These are phyloP conservation scores for Caenorhabditis wallacei DNA, from an alignment of 2,888 invertebrate genomes.

Conservation along the genomic window DNA sequence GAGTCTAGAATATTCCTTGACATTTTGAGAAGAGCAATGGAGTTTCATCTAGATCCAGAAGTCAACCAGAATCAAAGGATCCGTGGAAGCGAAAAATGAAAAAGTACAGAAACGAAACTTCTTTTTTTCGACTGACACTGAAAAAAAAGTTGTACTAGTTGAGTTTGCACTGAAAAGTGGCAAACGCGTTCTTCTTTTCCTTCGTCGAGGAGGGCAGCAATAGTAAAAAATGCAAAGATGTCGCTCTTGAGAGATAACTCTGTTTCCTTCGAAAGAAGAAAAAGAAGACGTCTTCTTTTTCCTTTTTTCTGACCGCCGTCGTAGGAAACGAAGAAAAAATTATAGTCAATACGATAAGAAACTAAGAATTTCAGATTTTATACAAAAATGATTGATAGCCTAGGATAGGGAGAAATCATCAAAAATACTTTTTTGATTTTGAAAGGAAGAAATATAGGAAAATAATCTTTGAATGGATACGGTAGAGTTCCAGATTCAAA, in stretches of 20 bases:
- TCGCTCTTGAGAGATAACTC: conserved; percentile 61
- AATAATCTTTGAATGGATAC: too few relatives aligned
- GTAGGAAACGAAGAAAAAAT: conserved; percentile 30
- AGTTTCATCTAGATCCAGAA: background rate
- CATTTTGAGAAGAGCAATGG: too few relatives aligned
- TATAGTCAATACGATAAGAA: conserved; percentile 13
- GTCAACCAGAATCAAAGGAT: background rate
- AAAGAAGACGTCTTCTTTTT: conserved; percentile 41
- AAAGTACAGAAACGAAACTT: conserved; percentile 26
- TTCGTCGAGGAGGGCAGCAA: conserved; percentile 47
- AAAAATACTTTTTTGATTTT: too few relatives aligned
- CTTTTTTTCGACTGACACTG: conserved; percentile 10
- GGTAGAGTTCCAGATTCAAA: too few relatives aligned
- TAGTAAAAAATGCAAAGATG: conserved; percentile 63
- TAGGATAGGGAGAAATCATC: too few relatives aligned
- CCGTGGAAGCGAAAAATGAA: background rate
- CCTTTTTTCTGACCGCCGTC: conserved; percentile 52
- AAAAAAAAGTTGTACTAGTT: conserved; percentile 50
- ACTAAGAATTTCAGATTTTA: background rate
- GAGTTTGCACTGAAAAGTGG: conserved; percentile 45
- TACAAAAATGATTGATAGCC: background rate
- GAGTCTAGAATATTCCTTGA: background rate
- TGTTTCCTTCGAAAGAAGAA: conserved; percentile 46
- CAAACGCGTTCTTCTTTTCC: conserved; percentile 56
- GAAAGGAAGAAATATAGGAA: too few relatives aligned